These are phyloP conservation scores for Chiroxiphia lanceolata DNA, from an alignment of 2,797 vertebrate genomes.

Conservation along the genomic window DNA sequence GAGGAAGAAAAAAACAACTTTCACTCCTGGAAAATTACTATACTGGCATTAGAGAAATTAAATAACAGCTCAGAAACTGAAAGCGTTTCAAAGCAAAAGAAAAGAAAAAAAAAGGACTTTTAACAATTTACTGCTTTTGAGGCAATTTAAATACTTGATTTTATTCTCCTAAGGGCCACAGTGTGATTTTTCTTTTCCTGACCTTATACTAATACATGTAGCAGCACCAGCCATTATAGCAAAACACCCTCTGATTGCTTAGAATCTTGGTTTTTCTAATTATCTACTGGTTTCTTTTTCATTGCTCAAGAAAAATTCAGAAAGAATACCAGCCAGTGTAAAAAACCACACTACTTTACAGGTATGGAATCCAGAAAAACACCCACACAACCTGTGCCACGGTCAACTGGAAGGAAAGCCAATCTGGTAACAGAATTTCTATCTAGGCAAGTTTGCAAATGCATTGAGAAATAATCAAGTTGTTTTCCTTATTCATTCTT, in stretches of 20 bases:
- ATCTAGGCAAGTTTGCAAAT: neutral
- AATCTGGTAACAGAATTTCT: neutral
- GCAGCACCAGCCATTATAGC: neutral
- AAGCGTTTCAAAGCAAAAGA: neutral
- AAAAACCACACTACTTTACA: neutral
- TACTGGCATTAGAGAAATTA: neutral
- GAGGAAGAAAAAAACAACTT: neutral
- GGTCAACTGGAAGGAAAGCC: neutral
- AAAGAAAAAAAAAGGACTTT: neutral
- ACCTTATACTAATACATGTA: neutral
- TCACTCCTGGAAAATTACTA: neutral
- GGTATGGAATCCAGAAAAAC: neutral
- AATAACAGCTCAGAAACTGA: neutral
- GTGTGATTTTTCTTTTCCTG: neutral
- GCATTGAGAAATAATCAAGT: neutral
- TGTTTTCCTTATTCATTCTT: neutral
- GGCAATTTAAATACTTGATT: neutral
- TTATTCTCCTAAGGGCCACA: neutral
- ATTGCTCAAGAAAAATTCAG: neutral
- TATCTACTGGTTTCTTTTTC: neutral
- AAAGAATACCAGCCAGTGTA: neutral
- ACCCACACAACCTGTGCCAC: accelerated
- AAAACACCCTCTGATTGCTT: neutral
- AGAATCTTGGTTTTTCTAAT: accelerated
- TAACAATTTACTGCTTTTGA: neutral